A percentile compares a stretch with the other conserved stretches of the same genome.
phyloP scores from a whole-genome alignment of 1,140 invertebrate species.

The Argopecten irradians region DNA sequence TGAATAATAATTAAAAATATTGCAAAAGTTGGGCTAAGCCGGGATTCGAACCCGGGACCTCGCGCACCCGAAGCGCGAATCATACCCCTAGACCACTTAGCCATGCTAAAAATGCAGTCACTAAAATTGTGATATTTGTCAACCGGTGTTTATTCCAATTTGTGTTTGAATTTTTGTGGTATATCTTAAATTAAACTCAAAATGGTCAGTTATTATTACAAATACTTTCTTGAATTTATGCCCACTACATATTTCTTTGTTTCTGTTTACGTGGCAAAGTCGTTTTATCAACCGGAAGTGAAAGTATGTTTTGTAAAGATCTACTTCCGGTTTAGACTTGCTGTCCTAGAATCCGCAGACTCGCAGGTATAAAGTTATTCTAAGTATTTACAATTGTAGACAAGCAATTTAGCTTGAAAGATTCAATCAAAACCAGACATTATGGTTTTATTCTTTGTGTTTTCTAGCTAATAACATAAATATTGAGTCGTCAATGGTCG shows the following conservation, averaged over 20 bases:
- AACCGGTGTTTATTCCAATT: too few species aligned
- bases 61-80: conserved; percentile 80
- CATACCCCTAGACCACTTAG: conserved; percentile 79
- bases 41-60: conserved; percentile 79
- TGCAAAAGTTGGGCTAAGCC: conserved; percentile 71
- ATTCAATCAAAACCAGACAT: neutral
- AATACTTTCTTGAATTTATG: too few species aligned
- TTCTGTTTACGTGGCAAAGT: neutral
- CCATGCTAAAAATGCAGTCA: conserved; percentile 43
- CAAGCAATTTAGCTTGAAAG: neutral
- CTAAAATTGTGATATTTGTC: neutral
- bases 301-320: neutral
- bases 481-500: too few species aligned
- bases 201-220: too few species aligned
- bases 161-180: neutral
- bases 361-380: neutral
- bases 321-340: neutral
- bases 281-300: neutral
- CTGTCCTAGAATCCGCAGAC: too few species aligned
- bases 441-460: too few species aligned
- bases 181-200: neutral
- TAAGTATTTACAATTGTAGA: too few species aligned
- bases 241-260: neutral
- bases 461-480: too few species aligned
- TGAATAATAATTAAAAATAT: conserved; percentile 36